Conservation (phyloP, 2,888 invertebrate species). For the Tinea semifulvella region DNA sequence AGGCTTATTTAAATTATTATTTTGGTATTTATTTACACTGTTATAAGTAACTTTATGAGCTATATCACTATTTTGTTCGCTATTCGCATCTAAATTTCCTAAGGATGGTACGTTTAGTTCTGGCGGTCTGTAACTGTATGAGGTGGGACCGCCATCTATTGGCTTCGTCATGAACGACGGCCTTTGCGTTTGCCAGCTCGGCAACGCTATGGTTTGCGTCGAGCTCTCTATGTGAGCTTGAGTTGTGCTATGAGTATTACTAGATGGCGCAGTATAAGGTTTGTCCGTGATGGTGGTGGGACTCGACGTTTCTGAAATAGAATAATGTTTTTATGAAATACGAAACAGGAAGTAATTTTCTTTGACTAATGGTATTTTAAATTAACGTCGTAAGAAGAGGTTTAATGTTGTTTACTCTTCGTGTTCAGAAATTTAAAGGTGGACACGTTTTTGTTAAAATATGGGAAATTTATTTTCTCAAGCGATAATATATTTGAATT, state of each 20-base stretch:
- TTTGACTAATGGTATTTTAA: not conserved
- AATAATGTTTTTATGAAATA: constrained; percentile 14
- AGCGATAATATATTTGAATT: no score
- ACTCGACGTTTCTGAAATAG: constrained; percentile 42
- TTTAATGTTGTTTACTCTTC: constrained; percentile 8
- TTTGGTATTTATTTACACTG: constrained; percentile 66
- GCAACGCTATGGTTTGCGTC: constrained; percentile 41
- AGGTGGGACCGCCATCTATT: constrained; percentile 57
- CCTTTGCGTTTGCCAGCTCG: constrained; percentile 49
- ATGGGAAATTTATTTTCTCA: no score
- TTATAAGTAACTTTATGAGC: constrained; percentile 63
- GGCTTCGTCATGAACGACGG: constrained; percentile 63
- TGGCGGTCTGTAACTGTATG: constrained; percentile 54
- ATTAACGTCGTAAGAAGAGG: constrained; percentile 11
- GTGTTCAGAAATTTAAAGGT: constrained; percentile 2
- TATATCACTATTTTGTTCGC: constrained; percentile 66
- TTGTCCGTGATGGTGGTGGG: constrained; percentile 43
- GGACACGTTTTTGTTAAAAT: no score
- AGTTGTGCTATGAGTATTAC: constrained; percentile 32
- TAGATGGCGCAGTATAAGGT: constrained; percentile 49
- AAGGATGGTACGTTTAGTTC: constrained; percentile 54
- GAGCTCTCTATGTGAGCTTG: constrained; percentile 35
- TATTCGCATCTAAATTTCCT: constrained; percentile 57
- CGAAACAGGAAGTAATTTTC: not conserved
- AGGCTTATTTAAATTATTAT: constrained; percentile 56